phyloP scores from a whole-genome alignment of 2,113 vertebrate genomes.

The Progne subis region DNA sequence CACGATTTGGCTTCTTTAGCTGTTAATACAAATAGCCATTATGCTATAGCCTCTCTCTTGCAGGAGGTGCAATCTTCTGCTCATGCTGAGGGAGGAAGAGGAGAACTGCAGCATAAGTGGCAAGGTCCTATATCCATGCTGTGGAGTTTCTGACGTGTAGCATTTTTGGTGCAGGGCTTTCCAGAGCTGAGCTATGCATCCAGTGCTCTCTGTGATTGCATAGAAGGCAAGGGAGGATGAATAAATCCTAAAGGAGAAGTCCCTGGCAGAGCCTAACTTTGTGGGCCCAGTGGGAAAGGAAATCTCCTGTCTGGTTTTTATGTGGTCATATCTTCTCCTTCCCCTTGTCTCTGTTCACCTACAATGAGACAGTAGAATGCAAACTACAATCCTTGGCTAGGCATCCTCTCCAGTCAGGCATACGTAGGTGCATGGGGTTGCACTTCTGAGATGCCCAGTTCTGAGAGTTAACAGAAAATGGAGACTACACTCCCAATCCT shows the following conservation, averaged over 20 bases:
- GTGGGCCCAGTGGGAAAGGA: background rate
- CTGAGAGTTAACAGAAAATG: background rate
- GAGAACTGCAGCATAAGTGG: fast-evolving
- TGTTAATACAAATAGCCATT: background rate
- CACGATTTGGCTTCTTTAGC: background rate
- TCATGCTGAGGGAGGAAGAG: background rate
- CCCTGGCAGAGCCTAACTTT: background rate
- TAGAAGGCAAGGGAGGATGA: background rate
- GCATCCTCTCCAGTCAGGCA: background rate
- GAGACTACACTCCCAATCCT: background rate
- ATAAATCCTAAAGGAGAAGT: background rate
- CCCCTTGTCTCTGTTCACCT: fast-evolving
- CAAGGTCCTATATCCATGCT: background rate
- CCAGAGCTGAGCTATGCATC: background rate
- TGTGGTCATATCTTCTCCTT: background rate
- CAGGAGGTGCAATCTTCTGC: background rate
- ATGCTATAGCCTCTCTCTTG: background rate
- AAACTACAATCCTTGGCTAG: background rate
- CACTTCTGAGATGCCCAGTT: background rate
- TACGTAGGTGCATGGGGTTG: background rate
- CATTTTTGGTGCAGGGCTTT: fast-evolving
- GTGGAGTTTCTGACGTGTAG: fast-evolving
- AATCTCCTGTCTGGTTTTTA: background rate
- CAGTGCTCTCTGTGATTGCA: background rate
- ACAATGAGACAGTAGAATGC: background rate